A percentile compares a stretch with the other conserved stretches of the same genome.
These are phyloP conservation scores for Bactericera cockerelli DNA, from an alignment of 1,140 invertebrate genomes.

Conservation along the genomic window DNA sequence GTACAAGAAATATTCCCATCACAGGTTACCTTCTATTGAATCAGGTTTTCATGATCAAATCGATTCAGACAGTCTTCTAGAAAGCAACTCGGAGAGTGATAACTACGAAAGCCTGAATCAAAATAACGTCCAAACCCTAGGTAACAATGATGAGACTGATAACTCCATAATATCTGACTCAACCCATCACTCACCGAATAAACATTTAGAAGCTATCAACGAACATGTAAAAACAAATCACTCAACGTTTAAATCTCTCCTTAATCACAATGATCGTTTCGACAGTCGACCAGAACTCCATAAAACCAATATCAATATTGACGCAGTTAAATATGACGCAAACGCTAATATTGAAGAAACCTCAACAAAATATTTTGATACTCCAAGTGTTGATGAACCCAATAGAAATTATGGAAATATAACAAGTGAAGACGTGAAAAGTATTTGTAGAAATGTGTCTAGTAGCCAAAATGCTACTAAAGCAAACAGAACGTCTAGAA, in stretches of 20 bases:
- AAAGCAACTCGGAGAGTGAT: not conserved
- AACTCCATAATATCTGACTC: too few species aligned
- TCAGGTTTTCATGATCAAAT: not conserved
- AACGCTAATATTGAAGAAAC: too few species aligned
- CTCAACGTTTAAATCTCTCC: not conserved
- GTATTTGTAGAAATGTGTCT: not conserved
- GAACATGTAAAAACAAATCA: not conserved
- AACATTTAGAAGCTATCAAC: not conserved
- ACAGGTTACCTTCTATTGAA: constrained; percentile 1
- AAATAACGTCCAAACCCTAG: not conserved
- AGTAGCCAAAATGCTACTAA: not conserved
- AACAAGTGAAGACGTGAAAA: constrained; percentile 5
- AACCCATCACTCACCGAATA: not conserved
- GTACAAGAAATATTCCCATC: constrained; percentile 3
- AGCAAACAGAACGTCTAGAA: not conserved
- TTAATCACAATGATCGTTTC: too few species aligned
- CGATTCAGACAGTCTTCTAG: constrained; percentile 1
- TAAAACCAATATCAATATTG: too few species aligned
- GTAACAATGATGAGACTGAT: not conserved
- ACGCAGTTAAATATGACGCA: too few species aligned
- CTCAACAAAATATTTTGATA: too few species aligned
- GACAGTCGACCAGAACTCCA: too few species aligned
- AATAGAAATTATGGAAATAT: not conserved
- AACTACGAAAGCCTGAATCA: not conserved
- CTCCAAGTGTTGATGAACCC: too few species aligned